Percentiles rank a stretch among this genome's conserved stretches.
Evolutionary conservation across 1,140 invertebrate species (phyloP).

Genomic region (Platyura marginata): DNA sequence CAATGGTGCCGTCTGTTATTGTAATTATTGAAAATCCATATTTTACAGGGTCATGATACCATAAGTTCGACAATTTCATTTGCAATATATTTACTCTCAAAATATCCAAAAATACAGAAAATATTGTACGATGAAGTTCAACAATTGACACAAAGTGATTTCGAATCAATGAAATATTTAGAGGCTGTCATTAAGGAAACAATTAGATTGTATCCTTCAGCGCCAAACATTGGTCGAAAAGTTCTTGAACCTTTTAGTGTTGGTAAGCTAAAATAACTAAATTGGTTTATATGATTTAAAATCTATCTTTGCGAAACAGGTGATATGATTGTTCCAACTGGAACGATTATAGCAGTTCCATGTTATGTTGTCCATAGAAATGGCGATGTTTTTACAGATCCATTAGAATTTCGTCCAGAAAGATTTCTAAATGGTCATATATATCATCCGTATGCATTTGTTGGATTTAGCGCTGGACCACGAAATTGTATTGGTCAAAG

Average conservation of each 20-base stretch:
- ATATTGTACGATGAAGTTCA: constrained; percentile 40
- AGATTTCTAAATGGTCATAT: constrained; percentile 35
- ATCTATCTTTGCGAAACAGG: constrained; percentile 8
- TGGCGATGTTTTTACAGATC: constrained; percentile 36
- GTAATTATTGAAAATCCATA: too few species aligned
- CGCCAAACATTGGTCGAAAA: constrained; percentile 40
- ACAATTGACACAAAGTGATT: constrained; percentile 25
- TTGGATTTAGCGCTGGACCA: constrained; percentile 46
- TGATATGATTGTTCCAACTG: constrained; percentile 26
- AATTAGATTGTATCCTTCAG: constrained; percentile 43
- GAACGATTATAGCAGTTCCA: constrained; percentile 24
- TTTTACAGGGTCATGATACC: constrained; percentile 65
- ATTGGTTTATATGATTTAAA: neutral
- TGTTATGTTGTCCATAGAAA: constrained; percentile 37
- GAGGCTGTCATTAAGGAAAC: constrained; percentile 48
- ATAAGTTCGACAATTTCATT: constrained; percentile 40
- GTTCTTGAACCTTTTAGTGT: constrained; percentile 28
- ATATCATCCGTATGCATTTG: constrained; percentile 30
- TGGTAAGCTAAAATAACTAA: constrained; percentile 5
- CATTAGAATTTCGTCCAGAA: constrained; percentile 48
- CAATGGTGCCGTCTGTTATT: too few species aligned
- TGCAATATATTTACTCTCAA: constrained; percentile 37
- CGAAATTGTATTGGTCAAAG: constrained; percentile 47
- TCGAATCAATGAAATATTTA: constrained; percentile 41
- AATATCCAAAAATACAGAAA: constrained; percentile 38